Percentiles rank a stretch among this genome's conserved stretches.
Evolutionary conservation across 2,888 invertebrate species (phyloP).

Genomic region (Netelia melanura): DNA sequence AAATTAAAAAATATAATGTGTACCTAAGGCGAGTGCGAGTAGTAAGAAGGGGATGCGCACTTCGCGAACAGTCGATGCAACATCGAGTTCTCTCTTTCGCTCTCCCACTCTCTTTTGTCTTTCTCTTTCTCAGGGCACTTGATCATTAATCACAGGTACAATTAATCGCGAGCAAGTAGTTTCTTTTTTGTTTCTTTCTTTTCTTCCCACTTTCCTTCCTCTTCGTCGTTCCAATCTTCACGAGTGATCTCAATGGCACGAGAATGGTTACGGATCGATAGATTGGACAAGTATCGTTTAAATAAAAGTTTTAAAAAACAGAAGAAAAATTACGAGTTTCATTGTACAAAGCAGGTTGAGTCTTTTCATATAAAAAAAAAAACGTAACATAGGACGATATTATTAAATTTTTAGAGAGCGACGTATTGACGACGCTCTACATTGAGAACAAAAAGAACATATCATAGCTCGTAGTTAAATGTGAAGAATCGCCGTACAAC

Average conservation of each 20-base stretch:
- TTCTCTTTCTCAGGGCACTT: slow-evolving; percentile 44
- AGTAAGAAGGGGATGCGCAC: slow-evolving; percentile 35
- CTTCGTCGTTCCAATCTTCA: slow-evolving; percentile 45
- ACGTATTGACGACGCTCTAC: slow-evolving; percentile 28
- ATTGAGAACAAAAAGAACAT: slow-evolving; percentile 18
- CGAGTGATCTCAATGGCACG: slow-evolving; percentile 50
- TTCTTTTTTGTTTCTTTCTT: slow-evolving; percentile 4
- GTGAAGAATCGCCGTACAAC: slow-evolving; percentile 15
- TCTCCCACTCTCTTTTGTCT: slow-evolving; percentile 17
- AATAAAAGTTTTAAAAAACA: slow-evolving; percentile 33
- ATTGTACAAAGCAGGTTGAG: slow-evolving; percentile 61
- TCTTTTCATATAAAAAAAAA: slow-evolving; percentile 52
- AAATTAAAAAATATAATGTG: slow-evolving; percentile 73
- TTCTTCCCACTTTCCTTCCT: not conserved
- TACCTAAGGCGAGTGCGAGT: slow-evolving; percentile 68
- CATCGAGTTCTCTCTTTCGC: slow-evolving; percentile 32
- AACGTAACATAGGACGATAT: slow-evolving; percentile 24
- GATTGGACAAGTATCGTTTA: slow-evolving; percentile 38
- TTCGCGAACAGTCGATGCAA: slow-evolving; percentile 31
- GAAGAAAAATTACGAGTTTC: slow-evolving; percentile 42
- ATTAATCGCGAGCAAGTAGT: slow-evolving; percentile 52
- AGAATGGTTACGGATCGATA: slow-evolving; percentile 49
- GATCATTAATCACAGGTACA: slow-evolving; percentile 65
- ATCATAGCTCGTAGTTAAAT: slow-evolving; percentile 16
- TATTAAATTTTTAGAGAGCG: slow-evolving; percentile 46